Evolutionary conservation across 2,797 vertebrate genomes (phyloP).

Genomic region (Stomatorhinus walkeri): DNA sequence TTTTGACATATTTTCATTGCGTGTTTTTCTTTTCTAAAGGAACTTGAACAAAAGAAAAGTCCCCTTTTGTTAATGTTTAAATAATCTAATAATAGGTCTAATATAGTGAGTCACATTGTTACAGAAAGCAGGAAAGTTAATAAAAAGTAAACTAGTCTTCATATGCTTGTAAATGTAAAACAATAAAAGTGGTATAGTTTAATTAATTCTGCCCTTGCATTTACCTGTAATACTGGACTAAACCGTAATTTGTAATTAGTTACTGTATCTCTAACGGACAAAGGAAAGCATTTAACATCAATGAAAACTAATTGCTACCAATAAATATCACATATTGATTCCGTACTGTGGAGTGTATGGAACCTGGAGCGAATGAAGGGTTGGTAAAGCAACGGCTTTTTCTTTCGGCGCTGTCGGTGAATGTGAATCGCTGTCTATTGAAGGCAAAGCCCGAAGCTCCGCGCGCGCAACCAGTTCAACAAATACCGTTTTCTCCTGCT

Average conservation of each 20-base stretch:
- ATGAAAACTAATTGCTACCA: neutral
- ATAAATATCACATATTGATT: neutral
- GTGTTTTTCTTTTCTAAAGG: constrained; percentile 26
- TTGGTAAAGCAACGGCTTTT: constrained; percentile 18
- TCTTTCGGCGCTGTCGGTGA: constrained; percentile 48
- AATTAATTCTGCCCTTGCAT: constrained; percentile 1
- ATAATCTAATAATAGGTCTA: neutral
- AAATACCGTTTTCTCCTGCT: neutral
- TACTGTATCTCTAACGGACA: neutral
- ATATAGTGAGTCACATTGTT: neutral
- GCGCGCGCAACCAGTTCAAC: neutral
- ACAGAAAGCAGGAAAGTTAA: neutral
- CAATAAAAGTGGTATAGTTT: neutral
- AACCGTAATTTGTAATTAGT: neutral
- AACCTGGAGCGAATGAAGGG: constrained; percentile 20
- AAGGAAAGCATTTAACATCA: neutral
- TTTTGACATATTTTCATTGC: constrained; percentile 33
- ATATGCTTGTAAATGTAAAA: neutral
- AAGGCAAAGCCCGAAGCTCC: neutral
- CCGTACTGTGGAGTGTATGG: neutral
- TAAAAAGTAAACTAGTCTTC: neutral
- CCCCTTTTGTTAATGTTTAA: constrained; percentile 33
- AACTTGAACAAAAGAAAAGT: constrained; percentile 29
- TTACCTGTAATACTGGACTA: neutral
- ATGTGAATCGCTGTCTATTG: constrained; percentile 37